Percentiles rank a stretch among this genome's conserved stretches.
Conservation (phyloP, 2,888 invertebrate genomes). For the Epicampocera succincta region DNA sequence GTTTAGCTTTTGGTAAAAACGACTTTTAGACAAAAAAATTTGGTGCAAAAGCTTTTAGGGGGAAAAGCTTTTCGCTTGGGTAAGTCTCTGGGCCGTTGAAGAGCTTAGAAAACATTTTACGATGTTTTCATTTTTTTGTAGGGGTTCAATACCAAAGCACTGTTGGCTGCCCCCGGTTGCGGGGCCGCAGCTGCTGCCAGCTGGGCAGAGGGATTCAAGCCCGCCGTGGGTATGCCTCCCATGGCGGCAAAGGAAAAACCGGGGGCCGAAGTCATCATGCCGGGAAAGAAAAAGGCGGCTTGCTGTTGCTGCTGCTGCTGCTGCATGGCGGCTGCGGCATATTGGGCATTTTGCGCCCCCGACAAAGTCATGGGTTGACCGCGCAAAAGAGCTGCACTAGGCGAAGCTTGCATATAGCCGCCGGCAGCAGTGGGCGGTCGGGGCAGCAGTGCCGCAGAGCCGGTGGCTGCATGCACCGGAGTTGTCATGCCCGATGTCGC, state of each 20-base stretch:
- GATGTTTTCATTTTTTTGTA: conserved; percentile 95
- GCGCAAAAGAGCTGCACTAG: conserved; percentile 63
- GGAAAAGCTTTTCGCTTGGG: neutral
- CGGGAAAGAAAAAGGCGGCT: conserved; percentile 81
- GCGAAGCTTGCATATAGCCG: conserved; percentile 72
- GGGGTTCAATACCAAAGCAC: conserved; percentile 87
- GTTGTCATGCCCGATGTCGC: conserved; percentile 74
- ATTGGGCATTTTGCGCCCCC: conserved; percentile 71
- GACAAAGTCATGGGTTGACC: conserved; percentile 68
- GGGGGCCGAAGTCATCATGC: conserved; percentile 80
- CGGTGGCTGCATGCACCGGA: conserved; percentile 71
- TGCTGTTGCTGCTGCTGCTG: conserved; percentile 73
- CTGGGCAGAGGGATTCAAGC: conserved; percentile 79
- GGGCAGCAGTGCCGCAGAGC: conserved; percentile 66
- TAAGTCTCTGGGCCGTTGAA: conserved; percentile 46
- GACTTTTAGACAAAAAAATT: neutral
- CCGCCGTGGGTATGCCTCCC: conserved; percentile 77
- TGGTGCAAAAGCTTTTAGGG: conserved; percentile 33
- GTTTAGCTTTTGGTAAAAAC: neutral
- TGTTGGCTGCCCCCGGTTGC: conserved; percentile 72
- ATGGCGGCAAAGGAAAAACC: conserved; percentile 83
- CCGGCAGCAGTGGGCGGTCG: conserved; percentile 70
- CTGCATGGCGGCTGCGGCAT: conserved; percentile 69
- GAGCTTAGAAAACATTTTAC: conserved; percentile 70
- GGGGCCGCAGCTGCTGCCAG: conserved; percentile 74